These are phyloP conservation scores for Petrolisthes cinctipes DNA, from an alignment of 2,888 invertebrate species.

Conservation along the genomic window DNA sequence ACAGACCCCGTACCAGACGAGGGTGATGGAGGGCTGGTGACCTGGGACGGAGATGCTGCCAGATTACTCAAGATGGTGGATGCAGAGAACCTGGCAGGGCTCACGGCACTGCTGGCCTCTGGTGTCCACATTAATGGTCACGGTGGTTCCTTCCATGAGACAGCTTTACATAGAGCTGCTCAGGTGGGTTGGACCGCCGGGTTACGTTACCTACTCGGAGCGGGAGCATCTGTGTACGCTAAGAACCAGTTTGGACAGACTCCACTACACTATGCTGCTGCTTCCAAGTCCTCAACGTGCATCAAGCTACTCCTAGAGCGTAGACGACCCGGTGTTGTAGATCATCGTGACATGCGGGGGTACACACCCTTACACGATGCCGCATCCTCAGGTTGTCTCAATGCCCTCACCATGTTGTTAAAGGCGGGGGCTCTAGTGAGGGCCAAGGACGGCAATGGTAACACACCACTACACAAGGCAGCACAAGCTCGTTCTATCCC, in stretches of 20 bases:
- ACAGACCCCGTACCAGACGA: not conserved
- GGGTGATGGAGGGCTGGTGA: constrained; percentile 9
- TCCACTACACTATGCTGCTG: constrained; percentile 65
- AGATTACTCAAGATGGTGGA: constrained; percentile 60
- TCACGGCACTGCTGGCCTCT: constrained; percentile 43
- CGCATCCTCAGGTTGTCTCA: constrained; percentile 43
- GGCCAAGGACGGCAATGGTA: constrained; percentile 72
- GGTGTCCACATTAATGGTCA: constrained; percentile 63
- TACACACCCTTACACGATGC: constrained; percentile 66
- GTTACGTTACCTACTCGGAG: constrained; percentile 50
- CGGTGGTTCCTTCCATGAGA: constrained; percentile 65
- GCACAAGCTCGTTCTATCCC: constrained; percentile 76
- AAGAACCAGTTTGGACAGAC: constrained; percentile 65
- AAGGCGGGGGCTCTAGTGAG: constrained; percentile 71
- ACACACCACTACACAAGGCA: constrained; percentile 73
- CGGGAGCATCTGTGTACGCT: constrained; percentile 62
- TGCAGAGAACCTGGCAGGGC: constrained; percentile 40
- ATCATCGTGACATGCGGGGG: constrained; percentile 64
- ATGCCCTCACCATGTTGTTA: constrained; percentile 68
- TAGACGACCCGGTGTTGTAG: constrained; percentile 44
- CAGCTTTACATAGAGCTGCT: constrained; percentile 64
- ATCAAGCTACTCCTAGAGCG: constrained; percentile 57
- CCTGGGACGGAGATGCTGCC: constrained; percentile 47
- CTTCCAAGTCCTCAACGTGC: constrained; percentile 58
- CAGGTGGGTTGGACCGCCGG: constrained; percentile 60